These are phyloP conservation scores for Porites evermanni DNA, from an alignment of 92 coral and sea anemone genomes.

Conservation along the genomic window DNA sequence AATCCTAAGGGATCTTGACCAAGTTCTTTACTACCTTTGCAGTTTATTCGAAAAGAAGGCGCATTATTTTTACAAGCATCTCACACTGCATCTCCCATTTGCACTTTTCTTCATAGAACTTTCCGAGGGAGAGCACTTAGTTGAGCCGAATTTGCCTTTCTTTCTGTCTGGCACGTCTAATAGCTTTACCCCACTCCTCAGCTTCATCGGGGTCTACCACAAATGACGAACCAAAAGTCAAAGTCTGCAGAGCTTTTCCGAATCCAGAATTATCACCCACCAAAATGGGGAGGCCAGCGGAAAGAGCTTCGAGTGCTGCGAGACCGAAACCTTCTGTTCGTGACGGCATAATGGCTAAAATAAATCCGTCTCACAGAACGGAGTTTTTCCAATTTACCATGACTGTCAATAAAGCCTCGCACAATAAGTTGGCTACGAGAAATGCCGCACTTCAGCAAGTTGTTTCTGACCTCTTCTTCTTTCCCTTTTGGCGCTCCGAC, in stretches of 20 bases:
- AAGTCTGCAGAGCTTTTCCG: not conserved
- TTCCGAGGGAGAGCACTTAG: not conserved
- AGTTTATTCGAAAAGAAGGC: no score
- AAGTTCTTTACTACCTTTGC: no score
- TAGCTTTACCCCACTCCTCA: not conserved
- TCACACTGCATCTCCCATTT: not conserved
- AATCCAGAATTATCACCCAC: not conserved
- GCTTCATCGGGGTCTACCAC: not conserved
- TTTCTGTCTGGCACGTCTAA: not conserved
- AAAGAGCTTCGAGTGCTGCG: not conserved
- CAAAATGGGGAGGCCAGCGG: not conserved
- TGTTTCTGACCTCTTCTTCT: not conserved
- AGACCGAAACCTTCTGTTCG: not conserved
- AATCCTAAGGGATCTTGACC: no score
- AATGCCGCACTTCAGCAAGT: not conserved
- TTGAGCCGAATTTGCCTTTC: not conserved
- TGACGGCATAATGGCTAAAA: not conserved
- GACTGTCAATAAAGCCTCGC: not conserved
- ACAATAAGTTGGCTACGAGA: not conserved
- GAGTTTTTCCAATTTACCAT: not conserved
- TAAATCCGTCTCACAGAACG: not conserved
- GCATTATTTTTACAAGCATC: not conserved
- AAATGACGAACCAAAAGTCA: not conserved
- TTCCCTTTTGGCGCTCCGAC: constrained; percentile 8
- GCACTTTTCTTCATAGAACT: not conserved